phyloP scores from a whole-genome alignment of 23 tunicate genomes.

The Halocynthia roretzi region DNA sequence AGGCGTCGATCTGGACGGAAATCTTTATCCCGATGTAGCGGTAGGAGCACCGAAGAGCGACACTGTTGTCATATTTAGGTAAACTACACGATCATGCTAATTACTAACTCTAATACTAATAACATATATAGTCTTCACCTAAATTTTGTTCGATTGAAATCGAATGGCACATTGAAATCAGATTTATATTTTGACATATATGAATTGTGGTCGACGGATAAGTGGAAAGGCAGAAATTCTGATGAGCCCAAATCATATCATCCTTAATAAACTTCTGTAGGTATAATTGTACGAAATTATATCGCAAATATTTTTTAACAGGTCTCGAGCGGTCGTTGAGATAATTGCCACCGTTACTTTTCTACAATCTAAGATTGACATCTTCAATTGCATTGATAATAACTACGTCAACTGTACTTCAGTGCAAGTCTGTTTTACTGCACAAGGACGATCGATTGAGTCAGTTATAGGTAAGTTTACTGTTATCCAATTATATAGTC shows the following conservation, averaged over 20 bases:
- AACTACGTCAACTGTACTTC: constrained; percentile 13
- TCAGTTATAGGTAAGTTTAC: constrained; percentile 1
- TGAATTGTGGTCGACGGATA: too few relatives aligned
- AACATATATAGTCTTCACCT: neutral
- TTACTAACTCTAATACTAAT: neutral
- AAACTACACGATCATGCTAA: neutral
- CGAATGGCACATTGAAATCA: too few relatives aligned
- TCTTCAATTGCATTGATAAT: constrained; percentile 25
- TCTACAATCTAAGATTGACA: constrained; percentile 3
- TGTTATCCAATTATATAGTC: too few relatives aligned
- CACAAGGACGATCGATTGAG: constrained; percentile 10
- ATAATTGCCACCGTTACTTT: constrained; percentile 4
- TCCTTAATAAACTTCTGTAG: too few relatives aligned
- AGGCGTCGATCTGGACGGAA: constrained; percentile 37
- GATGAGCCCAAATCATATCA: too few relatives aligned
- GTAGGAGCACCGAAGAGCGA: constrained; percentile 46
- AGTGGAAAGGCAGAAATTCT: too few relatives aligned
- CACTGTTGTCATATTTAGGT: constrained; percentile 35
- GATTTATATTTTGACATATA: too few relatives aligned
- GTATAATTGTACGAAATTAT: too few relatives aligned
- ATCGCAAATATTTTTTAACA: neutral
- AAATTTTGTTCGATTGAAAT: too few relatives aligned
- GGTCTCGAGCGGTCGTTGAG: constrained; percentile 34
- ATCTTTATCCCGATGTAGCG: constrained; percentile 40
- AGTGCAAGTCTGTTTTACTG: constrained; percentile 11